Conservation (phyloP, 2,113 vertebrate species). For the Podarcis cretensis region DNA sequence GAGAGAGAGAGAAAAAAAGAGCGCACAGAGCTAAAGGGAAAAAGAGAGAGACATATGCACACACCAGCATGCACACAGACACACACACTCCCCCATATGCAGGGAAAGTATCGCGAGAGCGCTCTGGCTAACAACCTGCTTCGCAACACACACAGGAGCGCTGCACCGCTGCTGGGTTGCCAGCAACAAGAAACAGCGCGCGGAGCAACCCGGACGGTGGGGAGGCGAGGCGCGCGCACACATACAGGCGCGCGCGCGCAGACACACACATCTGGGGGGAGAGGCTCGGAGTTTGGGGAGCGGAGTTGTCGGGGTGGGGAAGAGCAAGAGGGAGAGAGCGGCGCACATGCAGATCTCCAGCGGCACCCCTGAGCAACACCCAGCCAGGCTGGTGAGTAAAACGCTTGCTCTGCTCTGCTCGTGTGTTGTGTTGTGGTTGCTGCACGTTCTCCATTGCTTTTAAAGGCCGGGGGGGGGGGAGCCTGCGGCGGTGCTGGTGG, state of each 20-base stretch:
- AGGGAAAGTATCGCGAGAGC: conserved; percentile 86
- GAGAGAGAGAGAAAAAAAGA: neutral
- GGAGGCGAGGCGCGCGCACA: neutral
- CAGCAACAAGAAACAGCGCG: neutral
- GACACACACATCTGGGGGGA: neutral
- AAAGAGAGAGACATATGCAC: conserved; percentile 1
- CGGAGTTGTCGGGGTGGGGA: neutral
- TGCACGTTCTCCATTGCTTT: neutral
- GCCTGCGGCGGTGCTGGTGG: no score
- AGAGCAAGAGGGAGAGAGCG: neutral
- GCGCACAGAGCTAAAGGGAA: neutral
- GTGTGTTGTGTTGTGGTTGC: neutral
- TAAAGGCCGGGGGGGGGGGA: no score
- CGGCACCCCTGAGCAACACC: neutral
- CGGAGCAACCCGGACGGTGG: neutral
- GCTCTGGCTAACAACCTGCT: conserved; percentile 86
- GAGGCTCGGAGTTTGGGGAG: conserved; percentile 7
- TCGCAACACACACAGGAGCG: conserved; percentile 76
- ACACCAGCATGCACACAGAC: neutral
- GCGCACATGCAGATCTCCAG: conserved; percentile 27
- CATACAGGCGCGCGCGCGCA: neutral
- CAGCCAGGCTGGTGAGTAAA: conserved; percentile 21
- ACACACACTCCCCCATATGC: neutral
- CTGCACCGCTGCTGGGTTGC: conserved; percentile 74
- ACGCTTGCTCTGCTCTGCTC: no score